phyloP scores from a whole-genome alignment of 2,888 invertebrate species.

The Andrena haemorrhoa region DNA sequence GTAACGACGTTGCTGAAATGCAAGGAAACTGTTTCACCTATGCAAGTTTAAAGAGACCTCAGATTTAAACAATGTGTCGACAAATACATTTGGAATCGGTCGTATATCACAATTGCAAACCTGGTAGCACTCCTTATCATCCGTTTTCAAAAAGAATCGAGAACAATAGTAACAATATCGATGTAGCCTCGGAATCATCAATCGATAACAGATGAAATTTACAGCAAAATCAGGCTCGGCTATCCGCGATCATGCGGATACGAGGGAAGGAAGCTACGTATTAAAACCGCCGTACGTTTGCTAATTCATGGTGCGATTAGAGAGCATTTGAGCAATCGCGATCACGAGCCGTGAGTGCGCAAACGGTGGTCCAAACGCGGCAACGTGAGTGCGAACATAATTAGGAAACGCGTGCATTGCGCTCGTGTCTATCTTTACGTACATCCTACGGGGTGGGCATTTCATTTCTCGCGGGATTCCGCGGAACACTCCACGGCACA shows the following conservation, averaged over 20 bases:
- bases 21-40: conserved; percentile 31
- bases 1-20: conserved; percentile 40
- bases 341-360: conserved; percentile 20
- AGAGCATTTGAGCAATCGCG: conserved; percentile 43
- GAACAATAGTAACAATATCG: background rate
- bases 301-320: conserved; percentile 51
- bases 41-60: conserved; percentile 13
- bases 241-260: conserved; percentile 5
- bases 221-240: conserved; percentile 18
- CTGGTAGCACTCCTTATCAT: background rate
- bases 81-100: conserved; percentile 10
- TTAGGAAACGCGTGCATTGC: conserved; percentile 55
- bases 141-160: background rate
- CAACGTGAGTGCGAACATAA: conserved; percentile 56
- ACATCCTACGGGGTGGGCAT: conserved; percentile 32
- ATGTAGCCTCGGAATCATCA: background rate
- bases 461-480: conserved; percentile 55
- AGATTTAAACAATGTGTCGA: background rate
- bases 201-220: conserved; percentile 8
- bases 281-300: conserved; percentile 46
- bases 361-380: conserved; percentile 23
- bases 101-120: background rate
- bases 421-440: conserved; percentile 57
- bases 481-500: conserved; percentile 44
- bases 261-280: conserved; percentile 21